Percentiles rank a stretch among this genome's conserved stretches.
Evolutionary conservation across 2,888 invertebrate species (phyloP).

Genomic region (Meta bourneti): DNA sequence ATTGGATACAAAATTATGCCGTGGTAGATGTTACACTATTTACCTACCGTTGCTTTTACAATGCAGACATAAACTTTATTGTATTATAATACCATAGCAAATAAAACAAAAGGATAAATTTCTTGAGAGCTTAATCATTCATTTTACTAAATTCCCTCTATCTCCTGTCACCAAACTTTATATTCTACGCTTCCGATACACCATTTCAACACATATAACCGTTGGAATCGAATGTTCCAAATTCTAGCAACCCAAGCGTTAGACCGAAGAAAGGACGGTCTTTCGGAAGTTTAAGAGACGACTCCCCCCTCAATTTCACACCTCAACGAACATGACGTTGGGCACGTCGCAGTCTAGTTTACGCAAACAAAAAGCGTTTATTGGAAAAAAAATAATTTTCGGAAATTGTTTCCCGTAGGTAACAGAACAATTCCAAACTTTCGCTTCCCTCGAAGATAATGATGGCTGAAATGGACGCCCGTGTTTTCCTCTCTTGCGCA

Average conservation of each 20-base stretch:
- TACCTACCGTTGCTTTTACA: too few relatives aligned
- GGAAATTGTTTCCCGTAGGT: neutral
- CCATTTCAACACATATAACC: neutral
- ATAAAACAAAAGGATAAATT: too few relatives aligned
- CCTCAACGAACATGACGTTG: neutral
- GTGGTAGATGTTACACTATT: too few relatives aligned
- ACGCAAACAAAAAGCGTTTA: neutral
- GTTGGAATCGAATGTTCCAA: neutral
- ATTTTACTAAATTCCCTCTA: too few relatives aligned
- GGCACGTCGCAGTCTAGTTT: neutral
- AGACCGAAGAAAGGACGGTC: neutral
- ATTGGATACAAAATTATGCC: too few relatives aligned
- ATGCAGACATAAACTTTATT: too few relatives aligned
- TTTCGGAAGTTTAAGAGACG: neutral
- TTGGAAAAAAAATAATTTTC: neutral
- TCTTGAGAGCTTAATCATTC: too few relatives aligned
- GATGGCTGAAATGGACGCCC: too few relatives aligned
- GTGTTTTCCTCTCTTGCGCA: too few relatives aligned
- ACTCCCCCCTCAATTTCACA: neutral
- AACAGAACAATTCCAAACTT: neutral
- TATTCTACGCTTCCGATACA: too few relatives aligned
- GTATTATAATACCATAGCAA: too few relatives aligned
- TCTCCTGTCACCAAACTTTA: too few relatives aligned
- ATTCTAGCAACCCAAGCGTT: neutral
- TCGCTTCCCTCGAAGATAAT: neutral